Percentiles rank a stretch among this genome's conserved stretches.
These are phyloP conservation scores for Arion vulgaris DNA, from an alignment of 1,140 invertebrate genomes.

Conservation along the genomic window DNA sequence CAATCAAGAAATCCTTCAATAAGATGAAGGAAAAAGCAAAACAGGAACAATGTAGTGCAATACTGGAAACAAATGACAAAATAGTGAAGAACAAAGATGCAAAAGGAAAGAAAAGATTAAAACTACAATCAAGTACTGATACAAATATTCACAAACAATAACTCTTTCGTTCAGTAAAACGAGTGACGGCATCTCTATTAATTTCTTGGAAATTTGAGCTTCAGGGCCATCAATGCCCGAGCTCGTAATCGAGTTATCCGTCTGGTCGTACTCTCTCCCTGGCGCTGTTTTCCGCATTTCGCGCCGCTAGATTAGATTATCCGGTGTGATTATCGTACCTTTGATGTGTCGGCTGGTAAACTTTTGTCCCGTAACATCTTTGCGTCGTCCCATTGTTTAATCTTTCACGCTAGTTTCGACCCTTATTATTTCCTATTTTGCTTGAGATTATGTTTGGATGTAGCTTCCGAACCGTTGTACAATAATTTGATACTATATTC, in stretches of 20 bases:
- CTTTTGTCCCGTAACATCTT: neutral
- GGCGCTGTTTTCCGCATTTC: neutral
- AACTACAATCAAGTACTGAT: neutral
- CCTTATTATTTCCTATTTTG: neutral
- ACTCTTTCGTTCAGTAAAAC: neutral
- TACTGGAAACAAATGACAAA: neutral
- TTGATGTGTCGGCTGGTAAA: constrained; percentile 11
- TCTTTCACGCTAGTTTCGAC: neutral
- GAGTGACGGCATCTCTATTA: constrained; percentile 1
- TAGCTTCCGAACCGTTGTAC: neutral
- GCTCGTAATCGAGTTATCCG: neutral
- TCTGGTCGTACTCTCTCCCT: constrained; percentile 12
- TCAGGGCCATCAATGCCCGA: neutral
- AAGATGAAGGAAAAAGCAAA: too few species aligned
- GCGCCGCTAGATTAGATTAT: constrained; percentile 16
- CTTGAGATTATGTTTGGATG: neutral
- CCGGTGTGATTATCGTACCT: constrained; percentile 6
- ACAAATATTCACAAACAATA: neutral
- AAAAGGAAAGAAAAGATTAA: neutral
- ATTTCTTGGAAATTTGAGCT: neutral
- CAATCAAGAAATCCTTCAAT: too few species aligned
- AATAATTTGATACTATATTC: too few species aligned
- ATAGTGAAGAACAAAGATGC: neutral
- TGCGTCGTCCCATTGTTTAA: neutral
- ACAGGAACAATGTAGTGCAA: too few species aligned